Evolutionary conservation across 2,888 invertebrate genomes (phyloP), one percentile per base, ranked within the genome.

Genomic region (Diaprepes abbreviatus): DNA sequence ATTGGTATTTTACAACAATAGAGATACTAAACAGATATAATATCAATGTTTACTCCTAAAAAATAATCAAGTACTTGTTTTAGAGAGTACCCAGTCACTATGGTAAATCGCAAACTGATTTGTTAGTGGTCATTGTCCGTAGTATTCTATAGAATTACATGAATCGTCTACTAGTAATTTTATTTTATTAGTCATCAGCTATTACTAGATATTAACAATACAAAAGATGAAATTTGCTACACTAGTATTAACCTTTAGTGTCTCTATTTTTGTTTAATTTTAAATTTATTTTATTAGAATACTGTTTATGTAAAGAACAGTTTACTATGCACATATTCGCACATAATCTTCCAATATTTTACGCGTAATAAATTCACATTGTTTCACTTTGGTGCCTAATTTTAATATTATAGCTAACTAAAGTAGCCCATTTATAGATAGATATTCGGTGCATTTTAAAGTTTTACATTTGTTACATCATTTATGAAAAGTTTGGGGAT

Each of bases 401-500:
- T 35, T 35, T 31, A 16, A 33, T 17, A 4, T 28, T 43, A 14
- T 17, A n/a, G 24, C 16, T 40, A 28, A 12, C 2, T 10, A 50
- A 50, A 14, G n/a, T n/a, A n/a, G n/a, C n/a, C n/a, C n/a, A n/a
- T n/a, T n/a, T n/a, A n/a, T n/a, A n/a, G 21, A 21, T 17, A 55
- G 16, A 3, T 35, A 19, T 38, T 59, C 21, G 14, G 33, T 69
- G 64, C 52, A 54, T 65, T 63, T 64, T 62, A 33, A 60, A 43
- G 55, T 50, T 54, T 67, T 60, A 54, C 50, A 64, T 64, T 59
- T 58, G 57, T 54, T 64, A 65, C 40, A 64, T 54, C 16, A 59
- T 65, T 65, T 59, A 59, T 52, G 33, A 43, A 54, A 54, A 55
- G 62, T 43, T 55, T 33, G n/a, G 21, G 40, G 40, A 50, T 64